Percentiles rank a stretch among this genome's conserved stretches.
phyloP scores from a whole-genome alignment of 2,797 vertebrate species.

The Carcharodon carcharias region DNA sequence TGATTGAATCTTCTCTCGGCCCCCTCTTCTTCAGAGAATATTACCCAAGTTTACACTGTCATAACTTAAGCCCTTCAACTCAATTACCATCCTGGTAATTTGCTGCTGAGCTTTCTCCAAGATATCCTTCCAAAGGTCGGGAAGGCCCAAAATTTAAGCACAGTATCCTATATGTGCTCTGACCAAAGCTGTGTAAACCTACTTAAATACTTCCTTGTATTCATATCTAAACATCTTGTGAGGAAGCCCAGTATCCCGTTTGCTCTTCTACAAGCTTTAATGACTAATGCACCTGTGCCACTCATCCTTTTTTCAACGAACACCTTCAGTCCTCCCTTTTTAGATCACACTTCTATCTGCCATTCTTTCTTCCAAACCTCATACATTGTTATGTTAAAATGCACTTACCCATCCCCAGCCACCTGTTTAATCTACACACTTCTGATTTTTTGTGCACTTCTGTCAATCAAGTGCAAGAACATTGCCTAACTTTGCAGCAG shows the following conservation, averaged over 20 bases:
- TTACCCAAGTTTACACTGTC: not conserved
- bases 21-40: not conserved
- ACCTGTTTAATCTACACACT: not conserved
- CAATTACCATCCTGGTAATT: not conserved
- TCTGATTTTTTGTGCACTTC: not conserved
- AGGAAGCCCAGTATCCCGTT: not conserved
- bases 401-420: not conserved
- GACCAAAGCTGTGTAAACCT: not conserved
- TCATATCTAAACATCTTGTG: not conserved
- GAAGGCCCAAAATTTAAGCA: not conserved
- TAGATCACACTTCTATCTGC: not conserved
- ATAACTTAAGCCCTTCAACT: not conserved
- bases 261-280: not conserved
- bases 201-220: not conserved
- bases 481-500: not conserved
- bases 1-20: not conserved
- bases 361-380: not conserved
- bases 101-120: not conserved
- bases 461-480: not conserved
- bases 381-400: not conserved
- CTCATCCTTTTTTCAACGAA: not conserved
- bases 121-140: not conserved
- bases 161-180: not conserved
- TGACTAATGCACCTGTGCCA: not conserved
- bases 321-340: not conserved